phyloP scores from a whole-genome alignment of 2,888 invertebrate species.

The Ormyrus labotus region DNA sequence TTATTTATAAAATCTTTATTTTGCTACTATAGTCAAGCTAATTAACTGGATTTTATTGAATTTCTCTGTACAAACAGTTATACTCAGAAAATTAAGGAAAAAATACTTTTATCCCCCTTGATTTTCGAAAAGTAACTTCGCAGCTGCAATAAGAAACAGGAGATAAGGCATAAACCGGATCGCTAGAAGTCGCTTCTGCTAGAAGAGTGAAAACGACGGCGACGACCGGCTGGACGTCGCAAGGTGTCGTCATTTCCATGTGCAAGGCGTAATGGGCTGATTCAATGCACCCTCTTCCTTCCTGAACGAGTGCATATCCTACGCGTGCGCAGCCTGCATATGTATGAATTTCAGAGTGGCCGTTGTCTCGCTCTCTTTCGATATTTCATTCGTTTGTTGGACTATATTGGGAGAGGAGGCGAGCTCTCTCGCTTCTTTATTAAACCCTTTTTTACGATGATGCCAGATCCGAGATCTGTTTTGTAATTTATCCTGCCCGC shows the following conservation, averaged over 20 bases:
- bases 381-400: conserved; percentile 51
- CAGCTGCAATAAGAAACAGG: too few relatives aligned
- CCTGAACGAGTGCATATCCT: too few relatives aligned
- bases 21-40: too few relatives aligned
- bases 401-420: conserved; percentile 34
- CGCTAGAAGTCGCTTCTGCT: too few relatives aligned
- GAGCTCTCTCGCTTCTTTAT: conserved; percentile 29
- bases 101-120: too few relatives aligned
- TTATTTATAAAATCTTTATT: too few relatives aligned
- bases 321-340: neutral
- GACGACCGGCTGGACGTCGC: conserved; percentile 42
- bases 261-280: conserved; percentile 57
- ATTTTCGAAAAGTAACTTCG: too few relatives aligned
- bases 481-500: conserved; percentile 49
- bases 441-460: conserved; percentile 45
- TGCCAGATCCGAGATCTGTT: conserved; percentile 49
- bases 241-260: conserved; percentile 64
- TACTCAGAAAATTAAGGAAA: too few relatives aligned
- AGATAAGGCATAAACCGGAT: too few relatives aligned
- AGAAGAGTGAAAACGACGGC: neutral
- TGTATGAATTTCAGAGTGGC: conserved; percentile 30
- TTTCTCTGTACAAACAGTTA: too few relatives aligned
- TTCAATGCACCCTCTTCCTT: conserved; percentile 7
- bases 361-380: conserved; percentile 27
- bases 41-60: too few relatives aligned